These are phyloP conservation scores for Glomeris marginata DNA, from an alignment of 2,888 invertebrate species.

Conservation along the genomic window DNA sequence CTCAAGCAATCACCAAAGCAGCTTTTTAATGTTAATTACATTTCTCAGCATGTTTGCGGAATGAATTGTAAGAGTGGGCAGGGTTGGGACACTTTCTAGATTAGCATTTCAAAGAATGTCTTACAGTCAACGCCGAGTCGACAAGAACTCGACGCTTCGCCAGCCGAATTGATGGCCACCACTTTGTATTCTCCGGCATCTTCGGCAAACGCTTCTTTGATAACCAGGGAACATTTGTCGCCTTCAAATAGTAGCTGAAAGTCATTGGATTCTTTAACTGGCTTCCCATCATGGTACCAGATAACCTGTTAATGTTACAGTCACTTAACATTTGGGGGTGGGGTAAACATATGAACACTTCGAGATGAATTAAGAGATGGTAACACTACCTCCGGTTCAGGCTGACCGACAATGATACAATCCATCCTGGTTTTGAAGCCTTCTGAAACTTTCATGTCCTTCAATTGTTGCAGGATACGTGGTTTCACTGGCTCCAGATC, in stretches of 20 bases:
- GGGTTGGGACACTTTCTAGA: too few relatives aligned
- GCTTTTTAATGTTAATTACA: too few relatives aligned
- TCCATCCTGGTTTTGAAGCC: conserved; percentile 52
- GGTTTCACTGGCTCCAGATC: conserved; percentile 55
- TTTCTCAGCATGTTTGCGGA: too few relatives aligned
- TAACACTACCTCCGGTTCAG: conserved; percentile 54
- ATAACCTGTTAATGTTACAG: conserved; percentile 36
- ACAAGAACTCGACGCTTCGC: conserved; percentile 59
- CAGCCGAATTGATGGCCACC: conserved; percentile 67
- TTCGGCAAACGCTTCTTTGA: conserved; percentile 54
- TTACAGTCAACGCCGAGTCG: conserved; percentile 40
- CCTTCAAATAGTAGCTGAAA: conserved; percentile 69
- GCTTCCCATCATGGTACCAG: conserved; percentile 62
- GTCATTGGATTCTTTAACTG: conserved; percentile 68
- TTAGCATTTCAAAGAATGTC: conserved; percentile 15
- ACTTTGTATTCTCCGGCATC: conserved; percentile 66
- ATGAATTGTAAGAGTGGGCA: too few relatives aligned
- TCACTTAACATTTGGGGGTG: background rate
- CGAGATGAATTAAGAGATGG: conserved; percentile 28
- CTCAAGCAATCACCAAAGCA: too few relatives aligned
- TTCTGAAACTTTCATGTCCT: conserved; percentile 50
- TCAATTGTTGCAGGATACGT: conserved; percentile 49
- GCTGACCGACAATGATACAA: conserved; percentile 62
- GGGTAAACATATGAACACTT: background rate
- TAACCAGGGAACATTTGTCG: conserved; percentile 57